Evolutionary conservation across 2,888 invertebrate genomes (phyloP), one percentile per base, ranked within the genome.

Genomic region (Pollenia angustigena): DNA sequence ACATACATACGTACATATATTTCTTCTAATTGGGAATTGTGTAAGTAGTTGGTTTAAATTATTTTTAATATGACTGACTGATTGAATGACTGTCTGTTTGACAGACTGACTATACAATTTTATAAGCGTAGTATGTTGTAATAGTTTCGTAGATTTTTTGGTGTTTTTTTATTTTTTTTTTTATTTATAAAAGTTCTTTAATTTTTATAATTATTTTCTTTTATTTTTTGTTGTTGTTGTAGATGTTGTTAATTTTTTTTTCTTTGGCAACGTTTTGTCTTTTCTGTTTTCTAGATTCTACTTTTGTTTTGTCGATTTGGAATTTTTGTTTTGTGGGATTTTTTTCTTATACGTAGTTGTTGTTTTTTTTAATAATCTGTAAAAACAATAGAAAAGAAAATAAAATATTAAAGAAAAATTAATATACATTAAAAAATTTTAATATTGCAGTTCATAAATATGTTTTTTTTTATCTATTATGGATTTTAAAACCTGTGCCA

Each of bases 221-320:
- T 54, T 81, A 54, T 14, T 40, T 58, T 40, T 9, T 40, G 16
- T 52, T 69, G 12, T 40, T 66, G 40, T 64, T 50, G 16, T 68
- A 68, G 68, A 52, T 84, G 72, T 72, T 83, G 62, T 71, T 84
- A 32, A 48, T 64, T 74, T 68, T 52, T 42, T 58, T 71, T 78
- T 81, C 81, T 84, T 87, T 87, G 87, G 87, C 87, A 87, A 87
- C 87, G 84, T 75, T 83, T 60, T 83, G 69, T 75, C 66, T 62
- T 85, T 80, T 78, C 18, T 71, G 62, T 56, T 85, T 69, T 68
- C 76, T 85, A 68, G 69, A 60, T 78, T 32, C 81, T 64, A 52
- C 23, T 71, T 78, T 76, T 75, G 68, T 71, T 79, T 72, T 69
- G 16, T 69, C 64, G 52, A 54, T 71, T 85, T 87, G 83, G 71